Conservation (phyloP, 2,113 vertebrate genomes). For the Turdus rufiventris region DNA sequence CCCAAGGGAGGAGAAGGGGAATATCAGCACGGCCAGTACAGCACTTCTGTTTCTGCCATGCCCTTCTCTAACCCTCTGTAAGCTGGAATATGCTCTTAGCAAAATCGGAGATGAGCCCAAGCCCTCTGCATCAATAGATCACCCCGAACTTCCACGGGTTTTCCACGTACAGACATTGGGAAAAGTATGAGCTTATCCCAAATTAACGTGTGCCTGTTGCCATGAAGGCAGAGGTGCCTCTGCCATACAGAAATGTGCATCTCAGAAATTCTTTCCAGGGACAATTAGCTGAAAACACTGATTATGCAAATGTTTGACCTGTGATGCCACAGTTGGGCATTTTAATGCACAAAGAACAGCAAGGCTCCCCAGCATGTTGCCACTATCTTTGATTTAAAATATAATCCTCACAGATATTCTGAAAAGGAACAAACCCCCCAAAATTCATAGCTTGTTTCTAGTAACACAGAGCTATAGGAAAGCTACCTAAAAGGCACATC, state of each 20-base stretch:
- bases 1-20: slow-evolving; percentile 9
- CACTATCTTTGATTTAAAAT: neutral
- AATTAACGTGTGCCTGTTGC: neutral
- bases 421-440: neutral
- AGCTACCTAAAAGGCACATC: neutral
- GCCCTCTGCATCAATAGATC: neutral
- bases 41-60: neutral
- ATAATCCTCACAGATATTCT: neutral
- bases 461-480: neutral
- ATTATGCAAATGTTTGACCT: neutral
- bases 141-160: neutral
- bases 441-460: neutral
- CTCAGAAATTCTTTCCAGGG: neutral
- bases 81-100: neutral
- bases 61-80: neutral
- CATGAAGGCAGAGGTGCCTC: neutral
- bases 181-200: neutral
- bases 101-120: neutral
- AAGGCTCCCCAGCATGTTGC: neutral
- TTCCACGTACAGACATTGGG: fast-evolving
- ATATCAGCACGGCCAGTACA: neutral
- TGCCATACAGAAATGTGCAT: neutral
- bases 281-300: neutral
- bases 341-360: neutral
- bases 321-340: neutral